Percentiles rank a stretch among this genome's conserved stretches.
phyloP scores from a whole-genome alignment of 1,140 invertebrate genomes.

The Lepidurus arcticus region DNA sequence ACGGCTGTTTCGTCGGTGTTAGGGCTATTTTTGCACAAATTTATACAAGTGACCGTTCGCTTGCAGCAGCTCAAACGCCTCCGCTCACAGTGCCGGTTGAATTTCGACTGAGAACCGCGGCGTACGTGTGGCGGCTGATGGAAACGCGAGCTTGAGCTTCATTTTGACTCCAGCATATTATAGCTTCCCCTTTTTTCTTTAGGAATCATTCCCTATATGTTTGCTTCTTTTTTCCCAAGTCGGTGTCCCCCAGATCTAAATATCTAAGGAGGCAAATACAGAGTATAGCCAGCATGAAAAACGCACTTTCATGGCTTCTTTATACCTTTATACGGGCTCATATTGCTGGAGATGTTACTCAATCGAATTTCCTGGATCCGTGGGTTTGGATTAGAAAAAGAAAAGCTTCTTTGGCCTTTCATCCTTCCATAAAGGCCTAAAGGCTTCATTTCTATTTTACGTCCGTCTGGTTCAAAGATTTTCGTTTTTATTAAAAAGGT shows the following conservation, averaged over 20 bases:
- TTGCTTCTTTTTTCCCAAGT: not conserved
- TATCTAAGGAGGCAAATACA: not conserved
- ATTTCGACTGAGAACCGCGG: not conserved
- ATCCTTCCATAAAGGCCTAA: not conserved
- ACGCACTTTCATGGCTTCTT: not conserved
- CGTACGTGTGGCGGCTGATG: not conserved
- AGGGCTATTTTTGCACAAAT: not conserved
- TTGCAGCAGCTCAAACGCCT: not conserved
- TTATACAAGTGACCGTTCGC: not conserved
- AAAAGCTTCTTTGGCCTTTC: not conserved
- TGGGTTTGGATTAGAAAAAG: not conserved
- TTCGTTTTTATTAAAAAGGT: not conserved
- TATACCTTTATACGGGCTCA: not conserved
- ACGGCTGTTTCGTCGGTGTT: not conserved
- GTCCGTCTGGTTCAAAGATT: not conserved
- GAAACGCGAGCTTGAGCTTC: not conserved
- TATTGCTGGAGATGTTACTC: not conserved
- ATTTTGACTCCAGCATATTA: not conserved
- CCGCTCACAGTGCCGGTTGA: not conserved
- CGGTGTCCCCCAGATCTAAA: not conserved
- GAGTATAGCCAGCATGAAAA: not conserved
- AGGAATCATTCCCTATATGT: not conserved
- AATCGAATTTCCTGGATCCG: not conserved
- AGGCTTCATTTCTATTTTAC: not conserved
- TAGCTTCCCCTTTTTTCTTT: not conserved